phyloP scores from a whole-genome alignment of 2,113 vertebrate genomes.

The Notothenia coriiceps region DNA sequence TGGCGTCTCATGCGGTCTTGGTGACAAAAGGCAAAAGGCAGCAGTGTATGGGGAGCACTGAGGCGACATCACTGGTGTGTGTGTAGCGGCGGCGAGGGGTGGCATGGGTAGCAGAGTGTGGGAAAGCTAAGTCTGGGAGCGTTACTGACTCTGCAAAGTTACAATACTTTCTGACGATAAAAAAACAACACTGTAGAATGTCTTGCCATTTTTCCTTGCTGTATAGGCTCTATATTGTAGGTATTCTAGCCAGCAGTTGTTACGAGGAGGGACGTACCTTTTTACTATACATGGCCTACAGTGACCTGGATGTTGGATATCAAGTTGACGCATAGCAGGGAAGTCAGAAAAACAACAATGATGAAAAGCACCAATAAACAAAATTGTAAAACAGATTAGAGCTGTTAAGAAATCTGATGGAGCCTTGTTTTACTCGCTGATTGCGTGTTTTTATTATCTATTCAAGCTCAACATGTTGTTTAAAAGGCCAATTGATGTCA shows the following conservation, averaged over 20 bases:
- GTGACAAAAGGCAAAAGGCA: slow-evolving; percentile 71
- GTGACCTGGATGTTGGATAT: not conserved
- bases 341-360: not conserved
- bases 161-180: not conserved
- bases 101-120: slow-evolving; percentile 45
- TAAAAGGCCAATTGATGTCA: slow-evolving; percentile 31
- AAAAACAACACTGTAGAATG: not conserved
- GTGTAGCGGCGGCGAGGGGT: slow-evolving; percentile 3
- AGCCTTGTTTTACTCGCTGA: slow-evolving; percentile 20
- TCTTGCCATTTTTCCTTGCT: not conserved
- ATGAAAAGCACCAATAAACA: slow-evolving; percentile 9
- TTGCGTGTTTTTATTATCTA: not conserved
- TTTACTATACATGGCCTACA: not conserved
- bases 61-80: slow-evolving; percentile 39
- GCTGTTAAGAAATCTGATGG: not conserved
- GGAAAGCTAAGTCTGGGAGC: slow-evolving; percentile 31
- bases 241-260: not conserved
- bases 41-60: slow-evolving; percentile 55
- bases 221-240: not conserved
- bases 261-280: not conserved
- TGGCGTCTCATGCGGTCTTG: slow-evolving; percentile 65
- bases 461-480: slow-evolving; percentile 8
- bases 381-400: slow-evolving; percentile 20
- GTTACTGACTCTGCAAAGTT: not conserved
- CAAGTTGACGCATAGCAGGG: not conserved